These are phyloP conservation scores for Penaeus indicus DNA, from an alignment of 1,140 invertebrate genomes.

Conservation along the genomic window DNA sequence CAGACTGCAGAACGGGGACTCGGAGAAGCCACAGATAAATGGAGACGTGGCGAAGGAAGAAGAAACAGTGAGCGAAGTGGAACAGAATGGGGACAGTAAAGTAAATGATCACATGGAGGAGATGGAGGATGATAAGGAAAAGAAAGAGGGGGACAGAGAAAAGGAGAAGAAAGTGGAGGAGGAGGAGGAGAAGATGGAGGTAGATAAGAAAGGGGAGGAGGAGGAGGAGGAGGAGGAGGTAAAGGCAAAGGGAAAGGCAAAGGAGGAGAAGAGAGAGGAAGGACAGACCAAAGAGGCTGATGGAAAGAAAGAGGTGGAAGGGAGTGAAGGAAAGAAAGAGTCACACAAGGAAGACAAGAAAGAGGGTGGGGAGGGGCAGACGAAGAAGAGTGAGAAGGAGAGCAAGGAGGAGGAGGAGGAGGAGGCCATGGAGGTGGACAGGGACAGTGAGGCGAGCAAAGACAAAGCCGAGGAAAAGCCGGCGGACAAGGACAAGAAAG, in stretches of 20 bases:
- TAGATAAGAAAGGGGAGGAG: neutral
- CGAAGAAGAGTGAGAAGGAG: neutral
- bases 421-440: constrained; percentile 3
- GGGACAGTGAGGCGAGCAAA: neutral
- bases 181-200: neutral
- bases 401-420: neutral
- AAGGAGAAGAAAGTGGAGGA: neutral
- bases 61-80: neutral
- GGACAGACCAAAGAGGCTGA: constrained; percentile 10
- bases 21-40: constrained; percentile 56
- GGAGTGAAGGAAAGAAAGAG: neutral
- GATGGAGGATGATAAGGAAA: too few relatives aligned
- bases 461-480: constrained; percentile 4
- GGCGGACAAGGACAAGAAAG: neutral
- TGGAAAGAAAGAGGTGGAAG: neutral
- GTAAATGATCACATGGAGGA: neutral
- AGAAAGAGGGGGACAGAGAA: too few relatives aligned
- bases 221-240: neutral
- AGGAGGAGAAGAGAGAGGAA: neutral
- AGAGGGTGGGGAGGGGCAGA: too few relatives aligned
- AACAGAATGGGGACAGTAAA: neutral
- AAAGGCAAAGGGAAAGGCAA: neutral
- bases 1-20: constrained; percentile 50
- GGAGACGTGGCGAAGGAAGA: constrained; percentile 48
- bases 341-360: too few relatives aligned